Evolutionary conservation across 2,888 invertebrate genomes (phyloP), one percentile per base, ranked within the genome.

Genomic region (Arrhopalites spinosus): DNA sequence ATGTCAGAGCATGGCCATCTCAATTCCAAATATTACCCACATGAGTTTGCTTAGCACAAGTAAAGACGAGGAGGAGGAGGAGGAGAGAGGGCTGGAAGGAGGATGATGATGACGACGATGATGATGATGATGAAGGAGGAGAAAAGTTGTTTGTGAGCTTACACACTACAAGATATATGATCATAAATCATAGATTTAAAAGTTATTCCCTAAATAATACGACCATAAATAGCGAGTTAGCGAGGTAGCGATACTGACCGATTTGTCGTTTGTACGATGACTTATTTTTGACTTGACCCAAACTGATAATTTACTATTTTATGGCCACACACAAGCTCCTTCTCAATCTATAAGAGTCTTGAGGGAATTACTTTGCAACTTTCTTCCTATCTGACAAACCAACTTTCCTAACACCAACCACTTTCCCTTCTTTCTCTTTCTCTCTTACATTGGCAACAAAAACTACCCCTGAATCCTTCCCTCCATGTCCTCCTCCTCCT

Each of bases 161-260:
- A n/a, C 53, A 36, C 50, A 36, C 13, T 59, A 59, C 25, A 59
- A 59, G 59, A 73, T 78, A 80, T 78, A 77, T 63, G 63, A 78
- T 77, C 78, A 81, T 81, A 81, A 81, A 81, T 81, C 81, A 81
- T 79, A 79, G 79, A 80, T 81, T 80, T 79, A 79, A 78, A 81
- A 79, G 79, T 80, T 79, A 79, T 78, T 81, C 78, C 78, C 79
- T 81, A 81, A 81, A 81, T n/a, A n/a, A n/a, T 81, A 81, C 80
- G 75, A 77, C 80, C 81, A 81, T 81, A 81, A 81, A 81, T 81
- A 80, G 79, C 78, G 81, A 81, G 81, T 81, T 81, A 81, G 79
- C n/a, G n/a, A n/a, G n/a, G n/a, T n/a, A n/a, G n/a, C n/a, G 81
- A 81, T 81, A 81, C 80, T 81, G 81, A 81, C 80, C 81, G 81